These are phyloP conservation scores for Euglossa dilemma DNA, from an alignment of 1,140 invertebrate species.

Conservation along the genomic window DNA sequence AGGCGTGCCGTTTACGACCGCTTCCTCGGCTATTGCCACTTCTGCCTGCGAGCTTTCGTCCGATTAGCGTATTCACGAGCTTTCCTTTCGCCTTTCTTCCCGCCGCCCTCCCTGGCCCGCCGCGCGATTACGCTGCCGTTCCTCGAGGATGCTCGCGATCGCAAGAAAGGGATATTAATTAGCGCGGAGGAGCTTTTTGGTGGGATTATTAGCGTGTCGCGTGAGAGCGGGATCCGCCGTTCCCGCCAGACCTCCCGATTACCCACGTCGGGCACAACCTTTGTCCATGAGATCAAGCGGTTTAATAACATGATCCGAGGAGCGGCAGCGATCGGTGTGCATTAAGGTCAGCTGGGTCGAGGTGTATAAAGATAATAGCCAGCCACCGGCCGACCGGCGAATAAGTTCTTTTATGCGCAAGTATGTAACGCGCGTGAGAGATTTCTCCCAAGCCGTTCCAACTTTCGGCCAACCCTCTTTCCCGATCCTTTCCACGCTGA, in stretches of 20 bases:
- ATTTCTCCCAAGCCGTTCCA: slow-evolving; percentile 13
- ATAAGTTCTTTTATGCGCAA: slow-evolving; percentile 36
- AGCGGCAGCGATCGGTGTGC: slow-evolving; percentile 62
- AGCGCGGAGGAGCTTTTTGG: slow-evolving; percentile 1
- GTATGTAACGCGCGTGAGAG: slow-evolving; percentile 50
- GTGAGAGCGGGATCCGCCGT: neutral
- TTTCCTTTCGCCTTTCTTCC: neutral
- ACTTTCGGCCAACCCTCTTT: neutral
- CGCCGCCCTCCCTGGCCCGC: too few relatives aligned
- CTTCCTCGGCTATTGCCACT: slow-evolving; percentile 47
- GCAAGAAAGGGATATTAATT: slow-evolving; percentile 48
- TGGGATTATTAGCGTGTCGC: neutral
- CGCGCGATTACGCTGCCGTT: neutral
- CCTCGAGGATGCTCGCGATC: neutral
- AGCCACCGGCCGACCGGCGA: slow-evolving; percentile 61
- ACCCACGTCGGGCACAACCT: slow-evolving; percentile 49
- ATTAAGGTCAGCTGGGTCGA: slow-evolving; percentile 67
- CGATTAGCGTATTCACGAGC: slow-evolving; percentile 51
- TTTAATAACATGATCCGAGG: slow-evolving; percentile 66
- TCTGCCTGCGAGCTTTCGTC: slow-evolving; percentile 17
- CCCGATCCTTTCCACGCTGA: neutral
- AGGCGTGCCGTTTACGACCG: slow-evolving; percentile 48
- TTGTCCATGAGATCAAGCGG: slow-evolving; percentile 61
- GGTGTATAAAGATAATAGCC: slow-evolving; percentile 67
- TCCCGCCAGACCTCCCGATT: slow-evolving; percentile 54